Evolutionary conservation across 92 coral and sea anemone genomes (phyloP).

Genomic region (Bergia sp.): DNA sequence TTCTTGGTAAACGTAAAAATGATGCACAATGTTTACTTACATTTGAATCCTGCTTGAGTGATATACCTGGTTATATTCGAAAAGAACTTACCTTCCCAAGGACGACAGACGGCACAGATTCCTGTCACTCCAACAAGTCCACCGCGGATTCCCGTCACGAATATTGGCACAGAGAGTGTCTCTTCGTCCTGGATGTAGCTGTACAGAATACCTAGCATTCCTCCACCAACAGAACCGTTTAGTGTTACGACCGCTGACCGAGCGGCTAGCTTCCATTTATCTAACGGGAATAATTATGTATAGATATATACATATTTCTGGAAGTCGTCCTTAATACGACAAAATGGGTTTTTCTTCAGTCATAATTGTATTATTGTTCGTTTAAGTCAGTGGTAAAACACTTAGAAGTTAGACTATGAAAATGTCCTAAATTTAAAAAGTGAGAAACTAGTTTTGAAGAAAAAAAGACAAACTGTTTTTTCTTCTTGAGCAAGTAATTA

Average conservation of each 20-base stretch:
- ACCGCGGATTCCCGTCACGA: slow-evolving; percentile 89
- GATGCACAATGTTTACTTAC: slow-evolving; percentile 45
- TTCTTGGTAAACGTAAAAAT: too few relatives aligned
- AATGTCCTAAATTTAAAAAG: too few relatives aligned
- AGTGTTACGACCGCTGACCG: slow-evolving; percentile 42
- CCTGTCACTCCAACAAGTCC: slow-evolving; percentile 91
- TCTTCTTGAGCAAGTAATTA: too few relatives aligned
- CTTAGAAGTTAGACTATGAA: too few relatives aligned
- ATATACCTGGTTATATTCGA: slow-evolving; percentile 29
- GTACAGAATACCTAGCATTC: slow-evolving; percentile 53
- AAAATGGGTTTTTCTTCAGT: too few relatives aligned
- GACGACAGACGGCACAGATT: slow-evolving; percentile 79
- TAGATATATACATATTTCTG: too few relatives aligned
- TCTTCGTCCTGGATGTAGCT: slow-evolving; percentile 53
- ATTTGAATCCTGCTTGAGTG: too few relatives aligned
- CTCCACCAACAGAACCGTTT: slow-evolving; percentile 49
- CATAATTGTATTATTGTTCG: too few relatives aligned
- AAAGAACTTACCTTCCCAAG: slow-evolving; percentile 70
- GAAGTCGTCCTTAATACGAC: too few relatives aligned
- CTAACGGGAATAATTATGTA: background rate
- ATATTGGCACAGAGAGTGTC: slow-evolving; percentile 67
- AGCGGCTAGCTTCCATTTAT: slow-evolving; percentile 39
- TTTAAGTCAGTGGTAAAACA: too few relatives aligned
- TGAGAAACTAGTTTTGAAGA: too few relatives aligned
- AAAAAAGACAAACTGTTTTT: too few relatives aligned